Evolutionary conservation across 2,888 invertebrate species (phyloP).

Genomic region (Noctua janthina): DNA sequence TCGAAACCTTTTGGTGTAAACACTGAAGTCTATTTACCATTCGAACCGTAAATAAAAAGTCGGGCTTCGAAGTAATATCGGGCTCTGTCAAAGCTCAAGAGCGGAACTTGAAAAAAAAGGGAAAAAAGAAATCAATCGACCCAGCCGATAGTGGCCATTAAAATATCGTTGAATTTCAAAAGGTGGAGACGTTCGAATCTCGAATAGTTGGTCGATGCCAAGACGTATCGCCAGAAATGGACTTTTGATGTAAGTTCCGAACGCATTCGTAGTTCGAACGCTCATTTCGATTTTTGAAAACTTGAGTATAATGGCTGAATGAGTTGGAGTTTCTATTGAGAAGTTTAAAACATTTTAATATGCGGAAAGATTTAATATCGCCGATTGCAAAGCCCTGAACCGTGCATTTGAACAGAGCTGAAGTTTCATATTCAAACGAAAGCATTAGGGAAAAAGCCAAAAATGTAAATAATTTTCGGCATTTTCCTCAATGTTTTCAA

Average conservation of each 20-base stretch:
- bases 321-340: constrained; percentile 17
- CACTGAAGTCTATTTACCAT: constrained; percentile 75
- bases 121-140: constrained; percentile 81
- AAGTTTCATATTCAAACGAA: neutral
- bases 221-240: constrained; percentile 86
- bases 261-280: constrained; percentile 68
- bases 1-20: constrained; percentile 69
- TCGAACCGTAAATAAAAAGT: constrained; percentile 83
- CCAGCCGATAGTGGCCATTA: constrained; percentile 88
- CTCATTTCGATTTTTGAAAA: constrained; percentile 62
- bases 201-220: constrained; percentile 76
- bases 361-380: constrained; percentile 5
- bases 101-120: constrained; percentile 75
- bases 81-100: constrained; percentile 77
- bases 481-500: neutral
- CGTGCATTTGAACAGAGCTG: neutral
- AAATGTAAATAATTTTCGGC: neutral
- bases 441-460: neutral
- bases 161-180: constrained; percentile 89
- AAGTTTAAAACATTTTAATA: constrained; percentile 7
- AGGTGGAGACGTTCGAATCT: constrained; percentile 80
- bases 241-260: constrained; percentile 86
- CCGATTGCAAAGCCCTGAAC: neutral
- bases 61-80: constrained; percentile 78
- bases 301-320: constrained; percentile 33